phyloP scores from a whole-genome alignment of 1,140 invertebrate genomes.

The Heliconius melpomene region DNA sequence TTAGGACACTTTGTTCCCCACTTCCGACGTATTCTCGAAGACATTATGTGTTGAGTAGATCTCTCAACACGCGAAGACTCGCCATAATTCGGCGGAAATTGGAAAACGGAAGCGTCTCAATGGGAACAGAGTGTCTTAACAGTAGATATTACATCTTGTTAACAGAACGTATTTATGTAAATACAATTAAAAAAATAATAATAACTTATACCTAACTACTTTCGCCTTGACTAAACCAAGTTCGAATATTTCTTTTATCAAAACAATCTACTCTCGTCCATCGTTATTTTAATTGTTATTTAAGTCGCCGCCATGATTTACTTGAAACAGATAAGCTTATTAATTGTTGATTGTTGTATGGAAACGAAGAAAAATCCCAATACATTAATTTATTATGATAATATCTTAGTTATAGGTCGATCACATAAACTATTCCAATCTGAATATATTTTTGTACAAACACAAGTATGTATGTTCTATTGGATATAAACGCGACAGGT shows the following conservation, averaged over 20 bases:
- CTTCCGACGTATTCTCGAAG: too few relatives aligned
- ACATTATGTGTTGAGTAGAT: too few relatives aligned
- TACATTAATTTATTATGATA: conserved; percentile 10
- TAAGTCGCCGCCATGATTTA: conserved; percentile 62
- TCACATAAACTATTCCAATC: neutral
- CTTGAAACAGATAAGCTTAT: conserved; percentile 57
- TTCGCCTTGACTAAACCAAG: neutral
- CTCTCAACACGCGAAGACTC: too few relatives aligned
- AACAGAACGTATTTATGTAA: too few relatives aligned
- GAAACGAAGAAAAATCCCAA: neutral
- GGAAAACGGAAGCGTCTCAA: too few relatives aligned
- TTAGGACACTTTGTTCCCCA: too few relatives aligned
- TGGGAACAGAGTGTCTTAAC: too few relatives aligned
- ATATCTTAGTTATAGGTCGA: neutral
- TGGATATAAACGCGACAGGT: too few relatives aligned
- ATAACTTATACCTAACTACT: neutral
- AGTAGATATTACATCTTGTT: too few relatives aligned
- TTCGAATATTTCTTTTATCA: conserved; percentile 50
- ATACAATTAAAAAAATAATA: neutral
- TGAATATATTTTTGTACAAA: neutral
- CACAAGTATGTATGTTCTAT: too few relatives aligned
- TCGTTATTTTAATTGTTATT: conserved; percentile 50
- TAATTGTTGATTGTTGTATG: conserved; percentile 1
- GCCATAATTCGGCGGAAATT: too few relatives aligned
- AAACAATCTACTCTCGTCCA: conserved; percentile 63